A percentile compares a stretch with the other conserved stretches of the same genome.
These are phyloP conservation scores for Nannobrachium achirus DNA, from an alignment of 2,113 vertebrate species.

Conservation along the genomic window DNA sequence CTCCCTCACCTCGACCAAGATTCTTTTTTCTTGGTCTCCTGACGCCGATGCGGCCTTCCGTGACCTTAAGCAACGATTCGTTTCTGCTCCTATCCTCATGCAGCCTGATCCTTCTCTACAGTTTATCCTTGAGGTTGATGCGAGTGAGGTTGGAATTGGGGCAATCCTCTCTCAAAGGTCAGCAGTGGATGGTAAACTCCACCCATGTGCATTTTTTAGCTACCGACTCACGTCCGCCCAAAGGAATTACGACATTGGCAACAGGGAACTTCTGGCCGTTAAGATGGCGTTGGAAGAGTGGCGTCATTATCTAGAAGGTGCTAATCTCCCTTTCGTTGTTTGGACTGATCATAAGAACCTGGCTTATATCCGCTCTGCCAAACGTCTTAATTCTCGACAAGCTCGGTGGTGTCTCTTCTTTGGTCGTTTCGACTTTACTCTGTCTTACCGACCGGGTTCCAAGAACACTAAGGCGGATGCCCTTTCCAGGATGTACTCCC, in stretches of 20 bases:
- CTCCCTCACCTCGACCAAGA: background rate
- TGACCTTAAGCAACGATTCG: background rate
- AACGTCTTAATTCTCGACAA: background rate
- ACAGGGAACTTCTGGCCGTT: background rate
- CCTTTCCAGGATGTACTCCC: background rate
- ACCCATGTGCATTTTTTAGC: slow-evolving; percentile 6
- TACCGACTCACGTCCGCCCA: background rate
- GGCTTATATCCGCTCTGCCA: background rate
- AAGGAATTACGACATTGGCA: background rate
- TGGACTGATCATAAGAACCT: slow-evolving; percentile 14
- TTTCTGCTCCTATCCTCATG: background rate
- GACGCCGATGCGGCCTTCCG: background rate
- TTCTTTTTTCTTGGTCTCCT: background rate
- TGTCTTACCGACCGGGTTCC: background rate
- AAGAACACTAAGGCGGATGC: slow-evolving; percentile 12
- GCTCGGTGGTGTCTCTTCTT: slow-evolving; percentile 15
- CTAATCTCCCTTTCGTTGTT: background rate
- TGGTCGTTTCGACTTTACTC: background rate
- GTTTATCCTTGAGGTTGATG: slow-evolving; percentile 12
- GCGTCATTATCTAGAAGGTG: background rate
- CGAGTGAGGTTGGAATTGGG: background rate
- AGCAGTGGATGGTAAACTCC: background rate
- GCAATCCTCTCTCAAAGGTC: background rate
- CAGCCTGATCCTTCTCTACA: background rate
- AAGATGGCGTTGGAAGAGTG: background rate